phyloP scores from a whole-genome alignment of 2,113 vertebrate species.

The Heloderma charlesbogerti region DNA sequence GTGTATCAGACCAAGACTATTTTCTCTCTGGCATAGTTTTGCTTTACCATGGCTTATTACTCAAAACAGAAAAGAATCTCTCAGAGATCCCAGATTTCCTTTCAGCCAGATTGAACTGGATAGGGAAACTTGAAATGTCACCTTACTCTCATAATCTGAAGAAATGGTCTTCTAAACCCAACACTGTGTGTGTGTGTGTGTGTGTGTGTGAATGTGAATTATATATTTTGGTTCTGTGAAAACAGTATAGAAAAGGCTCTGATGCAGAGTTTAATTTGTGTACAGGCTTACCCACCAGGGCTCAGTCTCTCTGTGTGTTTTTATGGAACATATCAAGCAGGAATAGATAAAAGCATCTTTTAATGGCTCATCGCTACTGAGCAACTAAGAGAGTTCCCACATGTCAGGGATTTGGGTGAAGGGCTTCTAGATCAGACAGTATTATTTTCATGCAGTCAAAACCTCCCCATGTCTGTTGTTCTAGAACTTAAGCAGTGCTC shows the following conservation, averaged over 20 bases:
- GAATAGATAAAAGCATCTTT: not conserved
- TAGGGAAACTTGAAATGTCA: not conserved
- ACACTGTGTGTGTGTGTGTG: not conserved
- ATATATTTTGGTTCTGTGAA: not conserved
- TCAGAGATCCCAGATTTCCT: not conserved
- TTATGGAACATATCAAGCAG: not conserved
- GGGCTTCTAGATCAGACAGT: not conserved
- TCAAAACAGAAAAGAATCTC: constrained; percentile 4
- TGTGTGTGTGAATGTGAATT: not conserved
- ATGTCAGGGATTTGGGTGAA: not conserved
- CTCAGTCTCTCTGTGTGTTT: not conserved
- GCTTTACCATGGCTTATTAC: constrained; percentile 48
- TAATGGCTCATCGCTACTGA: not conserved
- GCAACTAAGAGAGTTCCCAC: not conserved
- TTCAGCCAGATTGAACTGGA: accelerated
- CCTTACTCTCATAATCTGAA: not conserved
- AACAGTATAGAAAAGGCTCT: not conserved
- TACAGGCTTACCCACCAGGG: not conserved
- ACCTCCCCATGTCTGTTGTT: not conserved
- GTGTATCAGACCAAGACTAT: constrained; percentile 62
- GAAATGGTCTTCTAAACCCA: not conserved
- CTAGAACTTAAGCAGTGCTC: not conserved
- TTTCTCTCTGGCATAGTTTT: constrained; percentile 65
- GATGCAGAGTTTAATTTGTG: not conserved
- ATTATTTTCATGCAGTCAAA: not conserved